phyloP scores from a whole-genome alignment of 2,797 vertebrate genomes.

The Sebastes itinus region DNA sequence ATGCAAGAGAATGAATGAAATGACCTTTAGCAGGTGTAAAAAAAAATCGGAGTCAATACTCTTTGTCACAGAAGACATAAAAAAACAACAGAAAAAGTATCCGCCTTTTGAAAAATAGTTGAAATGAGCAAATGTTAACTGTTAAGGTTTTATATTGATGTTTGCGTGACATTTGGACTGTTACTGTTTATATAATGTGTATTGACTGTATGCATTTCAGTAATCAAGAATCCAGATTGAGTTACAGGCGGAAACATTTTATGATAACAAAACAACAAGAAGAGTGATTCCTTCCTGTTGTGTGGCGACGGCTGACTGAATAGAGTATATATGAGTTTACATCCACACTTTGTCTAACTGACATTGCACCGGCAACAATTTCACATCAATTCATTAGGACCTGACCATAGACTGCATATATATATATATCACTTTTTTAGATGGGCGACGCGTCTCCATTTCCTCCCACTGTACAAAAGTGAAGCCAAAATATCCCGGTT shows the following conservation, averaged over 20 bases:
- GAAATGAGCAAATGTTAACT: neutral
- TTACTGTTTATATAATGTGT: neutral
- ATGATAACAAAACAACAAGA: neutral
- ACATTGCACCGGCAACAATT: neutral
- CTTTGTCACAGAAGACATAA: neutral
- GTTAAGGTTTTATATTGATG: neutral
- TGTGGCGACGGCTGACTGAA: neutral
- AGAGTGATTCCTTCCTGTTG: neutral
- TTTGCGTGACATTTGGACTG: conserved; percentile 1
- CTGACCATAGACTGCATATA: too few species aligned
- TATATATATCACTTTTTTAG: too few species aligned
- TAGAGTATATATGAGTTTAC: neutral
- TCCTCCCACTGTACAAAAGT: too few species aligned
- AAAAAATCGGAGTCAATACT: conserved; percentile 45
- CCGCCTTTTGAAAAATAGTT: conserved; percentile 3
- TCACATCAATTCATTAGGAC: neutral
- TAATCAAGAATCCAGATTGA: neutral
- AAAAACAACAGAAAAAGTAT: neutral
- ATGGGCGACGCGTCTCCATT: too few species aligned
- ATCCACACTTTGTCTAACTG: neutral
- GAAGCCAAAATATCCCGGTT: too few species aligned
- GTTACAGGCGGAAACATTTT: neutral
- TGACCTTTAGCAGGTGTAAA: conserved; percentile 51
- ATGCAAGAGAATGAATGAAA: conserved; percentile 52
- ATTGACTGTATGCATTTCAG: neutral